A percentile compares a stretch with the other conserved stretches of the same genome.
These are phyloP conservation scores for Eulemur rufifrons DNA, from an alignment of 2,113 vertebrate species.

Conservation along the genomic window DNA sequence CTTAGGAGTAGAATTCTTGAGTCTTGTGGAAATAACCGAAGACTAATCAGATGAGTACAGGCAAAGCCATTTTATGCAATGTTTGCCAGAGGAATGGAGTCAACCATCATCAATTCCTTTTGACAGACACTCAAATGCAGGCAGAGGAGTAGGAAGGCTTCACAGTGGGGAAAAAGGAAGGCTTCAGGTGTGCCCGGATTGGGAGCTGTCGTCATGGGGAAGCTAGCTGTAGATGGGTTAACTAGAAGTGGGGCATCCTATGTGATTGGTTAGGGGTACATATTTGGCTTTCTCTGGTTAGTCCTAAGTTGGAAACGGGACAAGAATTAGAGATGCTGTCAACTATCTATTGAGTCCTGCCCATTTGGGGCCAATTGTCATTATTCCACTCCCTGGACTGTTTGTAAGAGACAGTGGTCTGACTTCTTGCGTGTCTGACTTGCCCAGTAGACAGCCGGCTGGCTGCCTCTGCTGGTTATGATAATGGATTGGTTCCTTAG, in stretches of 20 bases:
- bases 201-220: not conserved
- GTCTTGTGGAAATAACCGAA: not conserved
- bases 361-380: not conserved
- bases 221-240: not conserved
- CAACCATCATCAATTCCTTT: too few relatives aligned
- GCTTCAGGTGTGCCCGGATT: accelerated
- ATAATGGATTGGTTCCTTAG: not conserved
- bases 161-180: not conserved
- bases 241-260: not conserved
- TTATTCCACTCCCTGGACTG: not conserved
- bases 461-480: not conserved
- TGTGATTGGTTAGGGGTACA: not conserved
- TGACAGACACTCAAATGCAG: not conserved
- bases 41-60: not conserved
- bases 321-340: not conserved
- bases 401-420: not conserved
- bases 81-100: not conserved
- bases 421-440: not conserved
- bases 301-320: not conserved
- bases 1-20: not conserved
- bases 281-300: not conserved
- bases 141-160: not conserved
- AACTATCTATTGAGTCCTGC: not conserved
- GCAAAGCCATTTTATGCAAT: not conserved
- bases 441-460: not conserved